phyloP scores from a whole-genome alignment of 1,140 invertebrate species.

The Nymphalis io region DNA sequence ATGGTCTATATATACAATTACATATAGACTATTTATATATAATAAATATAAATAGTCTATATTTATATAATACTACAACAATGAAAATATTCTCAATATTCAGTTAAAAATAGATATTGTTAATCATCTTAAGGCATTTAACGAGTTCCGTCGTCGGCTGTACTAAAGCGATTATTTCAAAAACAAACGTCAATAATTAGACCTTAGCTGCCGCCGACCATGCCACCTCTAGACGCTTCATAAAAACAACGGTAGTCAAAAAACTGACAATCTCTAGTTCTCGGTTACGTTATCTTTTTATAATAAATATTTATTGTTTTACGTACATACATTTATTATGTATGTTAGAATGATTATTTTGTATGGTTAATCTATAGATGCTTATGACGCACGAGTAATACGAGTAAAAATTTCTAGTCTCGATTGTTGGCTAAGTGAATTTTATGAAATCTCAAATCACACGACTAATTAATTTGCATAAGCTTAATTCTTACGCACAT shows the following conservation, averaged over 20 bases:
- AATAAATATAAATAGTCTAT: too few species aligned
- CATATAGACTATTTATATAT: too few species aligned
- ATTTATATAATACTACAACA: too few species aligned
- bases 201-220: conserved; percentile 54
- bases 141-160: conserved; percentile 48
- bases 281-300: conserved; percentile 24
- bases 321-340: conserved; percentile 7
- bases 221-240: conserved; percentile 45
- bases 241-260: conserved; percentile 65
- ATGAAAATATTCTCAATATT: background rate
- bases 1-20: too few species aligned
- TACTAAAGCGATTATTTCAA: conserved; percentile 68
- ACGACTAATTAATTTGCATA: too few species aligned
- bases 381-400: too few species aligned
- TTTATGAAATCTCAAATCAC: too few species aligned
- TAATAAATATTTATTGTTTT: conserved; percentile 3
- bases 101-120: conserved; percentile 6
- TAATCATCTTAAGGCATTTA: conserved; percentile 36
- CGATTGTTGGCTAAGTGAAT: too few species aligned
- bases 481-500: too few species aligned
- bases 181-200: conserved; percentile 78
- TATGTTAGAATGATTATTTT: background rate
- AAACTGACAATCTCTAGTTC: conserved; percentile 50
- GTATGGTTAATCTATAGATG: background rate
- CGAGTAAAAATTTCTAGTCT: too few species aligned